These are phyloP conservation scores for Phylloscopus whistleri DNA, from an alignment of 2,113 vertebrate genomes.

Conservation along the genomic window DNA sequence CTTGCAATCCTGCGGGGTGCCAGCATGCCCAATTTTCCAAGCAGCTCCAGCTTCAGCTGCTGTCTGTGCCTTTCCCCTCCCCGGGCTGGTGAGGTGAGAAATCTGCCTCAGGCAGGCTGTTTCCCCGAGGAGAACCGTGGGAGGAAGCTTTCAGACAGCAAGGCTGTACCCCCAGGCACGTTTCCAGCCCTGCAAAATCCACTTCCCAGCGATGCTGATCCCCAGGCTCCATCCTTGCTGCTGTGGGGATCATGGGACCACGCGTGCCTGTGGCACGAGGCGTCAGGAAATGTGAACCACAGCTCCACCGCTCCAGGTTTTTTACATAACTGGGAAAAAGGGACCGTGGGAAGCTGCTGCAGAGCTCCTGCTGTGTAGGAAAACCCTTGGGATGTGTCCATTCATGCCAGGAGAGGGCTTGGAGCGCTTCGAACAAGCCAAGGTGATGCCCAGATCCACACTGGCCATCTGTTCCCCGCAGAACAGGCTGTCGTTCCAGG, in stretches of 20 bases:
- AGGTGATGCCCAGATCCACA: neutral
- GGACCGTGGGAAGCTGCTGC: neutral
- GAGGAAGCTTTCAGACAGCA: neutral
- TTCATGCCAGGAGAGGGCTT: neutral
- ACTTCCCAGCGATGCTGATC: fast-evolving
- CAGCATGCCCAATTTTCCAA: neutral
- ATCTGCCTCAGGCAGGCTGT: neutral
- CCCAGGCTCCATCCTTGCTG: neutral
- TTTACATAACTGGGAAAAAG: fast-evolving
- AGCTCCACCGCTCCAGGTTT: neutral
- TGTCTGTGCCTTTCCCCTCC: neutral
- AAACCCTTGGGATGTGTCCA: fast-evolving
- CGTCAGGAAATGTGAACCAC: neutral
- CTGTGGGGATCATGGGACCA: fast-evolving
- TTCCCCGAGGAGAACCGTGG: neutral
- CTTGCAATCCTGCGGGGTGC: neutral
- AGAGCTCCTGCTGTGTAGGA: neutral
- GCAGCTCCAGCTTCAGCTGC: neutral
- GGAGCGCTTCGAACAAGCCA: neutral
- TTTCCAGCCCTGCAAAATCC: neutral
- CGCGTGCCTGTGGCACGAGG: fast-evolving
- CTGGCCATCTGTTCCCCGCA: neutral
- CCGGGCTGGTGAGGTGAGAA: neutral
- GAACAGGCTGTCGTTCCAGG: neutral
- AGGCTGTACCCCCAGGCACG: neutral